Evolutionary conservation across 2,113 vertebrate species (phyloP), one percentile per base, ranked within the genome.

Genomic region (Colistium nudipinnis): DNA sequence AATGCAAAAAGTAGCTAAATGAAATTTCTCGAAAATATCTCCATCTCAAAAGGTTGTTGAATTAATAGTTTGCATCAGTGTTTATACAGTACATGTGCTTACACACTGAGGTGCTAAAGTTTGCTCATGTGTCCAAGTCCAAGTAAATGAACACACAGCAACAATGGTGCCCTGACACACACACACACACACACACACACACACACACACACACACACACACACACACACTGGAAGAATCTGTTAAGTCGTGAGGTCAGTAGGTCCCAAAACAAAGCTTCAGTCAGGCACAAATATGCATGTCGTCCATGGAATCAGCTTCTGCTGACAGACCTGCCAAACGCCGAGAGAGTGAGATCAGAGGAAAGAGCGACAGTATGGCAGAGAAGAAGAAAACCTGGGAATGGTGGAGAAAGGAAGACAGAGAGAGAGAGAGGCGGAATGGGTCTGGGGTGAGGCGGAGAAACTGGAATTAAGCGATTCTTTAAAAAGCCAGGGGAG

Each of bases 271-370:
- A 87, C 80, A 90, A 87, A 81, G 75, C 80, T 72, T 85, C 71
- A 87, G 77, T 89, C 84, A 86, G 76, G 81, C 70, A 66, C 66
- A 83, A 75, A 74, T 77, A 74, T 74, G 78, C 68, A 70, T n/a
- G 63, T 62, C 16, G 7, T 64, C 16, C 49, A 4, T 69, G 76
- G 83, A 88, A 88, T 89, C 83, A 73, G 45, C 72, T 68, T 20
- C 78, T 72, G 70, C 69, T 81, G 86, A 89, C 76, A 84, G 82
- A 85, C 76, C 69, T 41, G 72, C 33, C 70, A 47, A 64, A 74
- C 19, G 14, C 62, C 45, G 63, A 39, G 39, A 74, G 41, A 63
- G 12, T 16, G 2, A 76, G 53, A 83, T 66, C 69, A 76, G 62
- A 70, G 20, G 31, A 57, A 47, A 59, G 49, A 45, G 7, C 3